A percentile compares a stretch with the other conserved stretches of the same genome.
phyloP scores from a whole-genome alignment of 2,113 vertebrate genomes.

The Anser cygnoides region DNA sequence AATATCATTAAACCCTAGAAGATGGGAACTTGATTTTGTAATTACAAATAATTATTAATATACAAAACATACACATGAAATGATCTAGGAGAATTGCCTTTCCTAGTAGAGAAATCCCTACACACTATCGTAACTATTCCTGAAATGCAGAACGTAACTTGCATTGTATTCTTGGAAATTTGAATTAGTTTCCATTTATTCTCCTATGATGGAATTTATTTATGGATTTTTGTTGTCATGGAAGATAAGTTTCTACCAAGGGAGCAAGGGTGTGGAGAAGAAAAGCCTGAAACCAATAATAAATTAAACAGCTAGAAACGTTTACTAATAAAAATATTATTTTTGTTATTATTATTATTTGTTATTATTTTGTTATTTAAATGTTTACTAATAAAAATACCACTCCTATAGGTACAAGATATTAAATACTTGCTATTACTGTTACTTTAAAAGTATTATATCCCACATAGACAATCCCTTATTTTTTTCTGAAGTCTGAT shows the following conservation, averaged over 20 bases:
- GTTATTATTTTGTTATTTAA: background rate
- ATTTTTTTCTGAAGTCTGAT: background rate
- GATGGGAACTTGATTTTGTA: background rate
- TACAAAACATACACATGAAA: background rate
- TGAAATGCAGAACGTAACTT: background rate
- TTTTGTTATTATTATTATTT: too few species aligned
- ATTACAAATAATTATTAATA: background rate
- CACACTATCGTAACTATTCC: background rate
- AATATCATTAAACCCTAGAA: too few species aligned
- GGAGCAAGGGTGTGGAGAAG: fast-evolving
- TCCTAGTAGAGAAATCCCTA: background rate
- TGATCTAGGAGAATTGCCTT: background rate
- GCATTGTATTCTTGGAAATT: background rate
- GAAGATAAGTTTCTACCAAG: background rate
- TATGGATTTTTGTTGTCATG: background rate
- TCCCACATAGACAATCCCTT: background rate
- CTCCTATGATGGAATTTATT: background rate
- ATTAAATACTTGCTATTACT: background rate
- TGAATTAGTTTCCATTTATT: background rate
- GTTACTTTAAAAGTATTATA: background rate
- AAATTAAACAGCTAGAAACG: background rate
- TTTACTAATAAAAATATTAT: background rate
- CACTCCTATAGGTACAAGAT: background rate
- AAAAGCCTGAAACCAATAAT: background rate
- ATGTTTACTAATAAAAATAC: background rate